Evolutionary conservation across 2,797 vertebrate genomes (phyloP).

Genomic region (Lemur catta): DNA sequence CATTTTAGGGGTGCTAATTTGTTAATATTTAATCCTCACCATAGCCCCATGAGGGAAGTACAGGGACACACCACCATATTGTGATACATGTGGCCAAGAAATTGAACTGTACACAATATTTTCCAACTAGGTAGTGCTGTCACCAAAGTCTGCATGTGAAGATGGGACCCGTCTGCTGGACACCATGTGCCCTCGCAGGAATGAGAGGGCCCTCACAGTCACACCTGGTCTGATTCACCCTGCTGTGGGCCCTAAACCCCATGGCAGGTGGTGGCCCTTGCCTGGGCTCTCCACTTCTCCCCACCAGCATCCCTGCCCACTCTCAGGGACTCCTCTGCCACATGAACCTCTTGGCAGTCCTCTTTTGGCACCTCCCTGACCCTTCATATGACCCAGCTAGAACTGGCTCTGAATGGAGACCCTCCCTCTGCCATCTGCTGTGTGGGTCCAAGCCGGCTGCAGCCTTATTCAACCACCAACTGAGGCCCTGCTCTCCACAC

Average conservation of each 20-base stretch:
- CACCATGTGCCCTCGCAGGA: not conserved
- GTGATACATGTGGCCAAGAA: not conserved
- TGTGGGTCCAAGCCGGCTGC: not conserved
- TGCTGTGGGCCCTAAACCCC: not conserved
- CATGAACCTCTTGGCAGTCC: not conserved
- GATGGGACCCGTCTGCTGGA: not conserved
- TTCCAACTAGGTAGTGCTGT: not conserved
- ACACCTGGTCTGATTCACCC: not conserved
- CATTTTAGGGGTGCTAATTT: not conserved
- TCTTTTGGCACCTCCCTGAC: not conserved
- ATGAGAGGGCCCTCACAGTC: not conserved
- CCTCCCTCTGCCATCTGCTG: not conserved
- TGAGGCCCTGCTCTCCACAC: not conserved
- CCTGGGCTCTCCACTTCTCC: not conserved
- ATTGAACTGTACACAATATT: not conserved
- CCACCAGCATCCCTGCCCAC: not conserved
- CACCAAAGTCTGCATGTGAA: not conserved
- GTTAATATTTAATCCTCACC: not conserved
- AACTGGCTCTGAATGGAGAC: not conserved
- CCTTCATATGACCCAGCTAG: not conserved
- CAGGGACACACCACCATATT: not conserved
- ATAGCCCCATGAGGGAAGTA: not conserved
- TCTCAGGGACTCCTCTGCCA: not conserved
- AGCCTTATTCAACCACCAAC: not conserved
- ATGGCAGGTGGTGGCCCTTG: too few species aligned